Conservation (phyloP, 2,797 vertebrate genomes). For the Poecilia velifera region DNA sequence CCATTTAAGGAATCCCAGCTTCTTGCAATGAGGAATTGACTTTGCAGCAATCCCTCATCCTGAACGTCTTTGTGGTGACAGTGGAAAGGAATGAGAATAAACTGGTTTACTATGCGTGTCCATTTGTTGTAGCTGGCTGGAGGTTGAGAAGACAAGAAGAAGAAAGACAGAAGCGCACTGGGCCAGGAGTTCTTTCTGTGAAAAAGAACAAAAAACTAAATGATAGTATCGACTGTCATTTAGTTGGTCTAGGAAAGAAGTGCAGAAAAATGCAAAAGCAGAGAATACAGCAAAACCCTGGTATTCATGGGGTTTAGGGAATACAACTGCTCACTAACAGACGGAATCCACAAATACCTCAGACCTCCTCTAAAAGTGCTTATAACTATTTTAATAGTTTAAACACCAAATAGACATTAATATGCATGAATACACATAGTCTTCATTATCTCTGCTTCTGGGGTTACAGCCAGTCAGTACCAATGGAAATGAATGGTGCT, state of each 20-base stretch:
- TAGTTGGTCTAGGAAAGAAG: no score
- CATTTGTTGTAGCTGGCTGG: neutral
- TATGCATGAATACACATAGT: no score
- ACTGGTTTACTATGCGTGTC: neutral
- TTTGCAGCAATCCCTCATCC: neutral
- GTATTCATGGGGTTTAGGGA: neutral
- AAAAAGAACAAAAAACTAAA: neutral
- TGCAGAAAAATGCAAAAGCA: neutral
- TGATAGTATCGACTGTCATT: no score
- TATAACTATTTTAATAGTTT: no score
- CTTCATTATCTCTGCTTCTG: no score
- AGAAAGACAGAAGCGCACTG: neutral
- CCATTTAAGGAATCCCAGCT: neutral
- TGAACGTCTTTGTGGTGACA: neutral
- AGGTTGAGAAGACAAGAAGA: neutral
- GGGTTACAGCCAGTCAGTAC: no score
- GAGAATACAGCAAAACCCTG: neutral
- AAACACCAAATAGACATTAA: no score
- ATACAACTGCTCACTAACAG: no score
- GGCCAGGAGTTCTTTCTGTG: neutral
- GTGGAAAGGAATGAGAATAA: neutral
- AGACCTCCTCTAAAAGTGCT: no score
- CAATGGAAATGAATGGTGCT: no score
- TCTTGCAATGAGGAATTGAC: neutral
- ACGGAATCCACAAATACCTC: no score